Evolutionary conservation across 2,113 vertebrate species (phyloP).

Genomic region (Gallinago jamesoni): DNA sequence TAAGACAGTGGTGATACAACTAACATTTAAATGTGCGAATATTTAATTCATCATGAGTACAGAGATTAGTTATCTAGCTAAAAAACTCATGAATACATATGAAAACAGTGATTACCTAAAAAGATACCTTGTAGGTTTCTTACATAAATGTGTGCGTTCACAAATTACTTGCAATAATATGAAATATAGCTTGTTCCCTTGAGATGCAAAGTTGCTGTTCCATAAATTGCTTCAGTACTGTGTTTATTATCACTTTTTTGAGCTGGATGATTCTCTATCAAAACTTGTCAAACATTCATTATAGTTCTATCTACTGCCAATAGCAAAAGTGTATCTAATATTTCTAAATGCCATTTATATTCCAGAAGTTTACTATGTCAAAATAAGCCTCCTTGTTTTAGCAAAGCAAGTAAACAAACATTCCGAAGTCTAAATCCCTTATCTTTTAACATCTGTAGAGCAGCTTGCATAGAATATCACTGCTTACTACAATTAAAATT

Average conservation of each 20-base stretch:
- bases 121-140: conserved; percentile 5
- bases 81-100: conserved; percentile 50
- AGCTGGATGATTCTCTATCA: conserved; percentile 4
- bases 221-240: background rate
- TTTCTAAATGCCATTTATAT: conserved; percentile 20
- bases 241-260: conserved; percentile 10
- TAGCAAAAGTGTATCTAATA: background rate
- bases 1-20: background rate
- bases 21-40: background rate
- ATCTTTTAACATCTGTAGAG: background rate
- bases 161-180: conserved; percentile 27
- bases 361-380: background rate
- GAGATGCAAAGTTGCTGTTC: background rate
- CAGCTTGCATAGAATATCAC: background rate
- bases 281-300: conserved; percentile 42
- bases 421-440: background rate
- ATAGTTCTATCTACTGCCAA: background rate
- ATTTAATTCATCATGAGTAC: background rate
- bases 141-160: background rate
- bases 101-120: conserved; percentile 35
- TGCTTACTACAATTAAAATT: background rate
- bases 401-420: background rate
- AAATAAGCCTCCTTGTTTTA: background rate
- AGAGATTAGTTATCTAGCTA: conserved; percentile 12
- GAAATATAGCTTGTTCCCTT: background rate